Evolutionary conservation across 1,140 invertebrate genomes (phyloP), one percentile per base, ranked within the genome.

Genomic region (Sinonovacula constricta): DNA sequence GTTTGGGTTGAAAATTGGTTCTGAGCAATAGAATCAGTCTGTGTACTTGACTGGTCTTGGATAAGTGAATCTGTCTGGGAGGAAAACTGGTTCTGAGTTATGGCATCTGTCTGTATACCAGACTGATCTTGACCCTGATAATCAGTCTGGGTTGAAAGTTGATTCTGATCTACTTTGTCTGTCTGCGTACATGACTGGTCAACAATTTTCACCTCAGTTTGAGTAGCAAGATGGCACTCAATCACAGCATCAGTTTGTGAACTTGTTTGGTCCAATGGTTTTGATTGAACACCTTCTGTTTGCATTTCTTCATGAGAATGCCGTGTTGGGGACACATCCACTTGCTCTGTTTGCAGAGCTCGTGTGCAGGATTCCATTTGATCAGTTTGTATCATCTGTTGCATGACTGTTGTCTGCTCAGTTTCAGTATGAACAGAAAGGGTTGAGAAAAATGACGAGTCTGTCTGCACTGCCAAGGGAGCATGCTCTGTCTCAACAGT

Each of bases 401-500:
- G 53, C n/a, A 14, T 67, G 26, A 34, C 24, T 49, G 59, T 53
- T n/a, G 66, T 49, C 30, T 68, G 66, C 36, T 39, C 33, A 26
- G 45, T 53, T 22, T 74, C 70, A 24, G 70, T 74, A n/a, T 74
- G 70, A 31, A 62, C 36, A 31, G 36, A 57, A 24, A 39, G 63
- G n/a, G 30, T 70, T 53, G 26, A 36, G 14, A 33, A 62, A 14
- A 30, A 30, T 15, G 39, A 12, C 31, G 70, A 34, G 22, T 63
- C 60, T 26, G 70, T 74, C 36, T 74, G 70, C 33, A 63, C 30
- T 26, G 45, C 36, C 4, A 51, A 15, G 30, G 57, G 57, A 30
- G n/a, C 53, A n/a, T 74, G 70, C n/a, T 76, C 67, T 14, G 10
- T 49, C 24, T 12, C 15, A 22, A 76, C 79, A 49, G 79, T 81